These are phyloP conservation scores for Antheraea yamamai DNA, from an alignment of 2,888 invertebrate species.

Conservation along the genomic window DNA sequence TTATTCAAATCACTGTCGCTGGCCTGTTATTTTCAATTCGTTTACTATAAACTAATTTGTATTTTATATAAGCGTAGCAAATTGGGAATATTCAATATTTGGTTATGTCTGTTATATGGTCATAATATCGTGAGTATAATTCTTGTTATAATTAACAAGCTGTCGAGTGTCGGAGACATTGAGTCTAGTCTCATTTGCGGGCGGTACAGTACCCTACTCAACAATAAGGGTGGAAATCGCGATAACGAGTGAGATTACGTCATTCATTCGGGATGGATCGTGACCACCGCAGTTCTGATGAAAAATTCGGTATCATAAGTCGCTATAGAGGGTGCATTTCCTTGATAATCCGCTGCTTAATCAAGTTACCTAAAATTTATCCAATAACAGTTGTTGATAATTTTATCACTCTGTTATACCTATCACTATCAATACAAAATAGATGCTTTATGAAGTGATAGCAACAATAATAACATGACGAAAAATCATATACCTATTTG, in stretches of 20 bases:
- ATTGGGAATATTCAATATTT: not conserved
- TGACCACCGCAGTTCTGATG: not conserved
- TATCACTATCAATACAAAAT: too few relatives aligned
- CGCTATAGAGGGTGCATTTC: not conserved
- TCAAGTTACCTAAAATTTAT: not conserved
- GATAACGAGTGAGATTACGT: not conserved
- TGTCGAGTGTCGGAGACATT: not conserved
- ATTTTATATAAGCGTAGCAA: not conserved
- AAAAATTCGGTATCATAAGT: not conserved
- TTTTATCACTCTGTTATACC: too few relatives aligned
- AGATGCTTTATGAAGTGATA: too few relatives aligned
- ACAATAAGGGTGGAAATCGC: not conserved
- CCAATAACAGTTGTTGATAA: too few relatives aligned
- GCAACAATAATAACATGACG: too few relatives aligned
- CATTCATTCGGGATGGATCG: not conserved
- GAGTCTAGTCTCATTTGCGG: not conserved
- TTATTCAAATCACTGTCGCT: not conserved
- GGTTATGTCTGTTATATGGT: not conserved
- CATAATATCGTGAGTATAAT: not conserved
- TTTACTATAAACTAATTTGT: not conserved
- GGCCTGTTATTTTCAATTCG: not conserved
- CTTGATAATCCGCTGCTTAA: not conserved
- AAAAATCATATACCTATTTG: too few relatives aligned
- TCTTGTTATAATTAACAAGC: not conserved
- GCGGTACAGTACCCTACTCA: not conserved